phyloP scores from a whole-genome alignment of 2,888 invertebrate genomes.

The Automeris io region DNA sequence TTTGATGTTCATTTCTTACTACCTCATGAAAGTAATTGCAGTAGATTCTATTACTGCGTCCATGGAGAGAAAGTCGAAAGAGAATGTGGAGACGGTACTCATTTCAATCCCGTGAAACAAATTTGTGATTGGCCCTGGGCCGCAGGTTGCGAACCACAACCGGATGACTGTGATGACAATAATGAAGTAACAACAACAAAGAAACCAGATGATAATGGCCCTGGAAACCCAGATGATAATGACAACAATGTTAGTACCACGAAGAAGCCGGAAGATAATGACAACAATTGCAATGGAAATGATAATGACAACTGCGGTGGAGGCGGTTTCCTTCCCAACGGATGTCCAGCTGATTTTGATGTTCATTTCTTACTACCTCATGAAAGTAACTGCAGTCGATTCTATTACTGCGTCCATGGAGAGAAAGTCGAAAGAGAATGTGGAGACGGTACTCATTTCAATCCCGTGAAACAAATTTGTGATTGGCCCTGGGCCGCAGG shows the following conservation, averaged over 20 bases:
- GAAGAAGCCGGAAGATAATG: neutral
- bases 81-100: neutral
- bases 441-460: neutral
- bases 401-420: constrained; percentile 36
- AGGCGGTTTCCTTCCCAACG: constrained; percentile 19
- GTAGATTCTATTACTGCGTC: constrained; percentile 34
- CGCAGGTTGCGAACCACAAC: constrained; percentile 10
- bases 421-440: constrained; percentile 7
- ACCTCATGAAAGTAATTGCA: constrained; percentile 32
- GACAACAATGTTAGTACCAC: no score
- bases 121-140: neutral
- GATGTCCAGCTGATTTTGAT: constrained; percentile 28
- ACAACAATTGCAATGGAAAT: constrained; percentile 4
- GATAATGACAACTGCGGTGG: constrained; percentile 1
- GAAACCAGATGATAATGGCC: neutral
- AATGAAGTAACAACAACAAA: neutral
- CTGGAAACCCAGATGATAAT: constrained; percentile 5
- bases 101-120: neutral
- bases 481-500: constrained; percentile 7
- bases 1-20: constrained; percentile 24
- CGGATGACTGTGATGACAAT: constrained; percentile 5
- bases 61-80: constrained; percentile 19
- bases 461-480: neutral
- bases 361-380: constrained; percentile 31
- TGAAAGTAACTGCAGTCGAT: constrained; percentile 27